These are phyloP conservation scores for Pseudomyrmex gracilis DNA, from an alignment of 1,140 invertebrate species.

Conservation along the genomic window DNA sequence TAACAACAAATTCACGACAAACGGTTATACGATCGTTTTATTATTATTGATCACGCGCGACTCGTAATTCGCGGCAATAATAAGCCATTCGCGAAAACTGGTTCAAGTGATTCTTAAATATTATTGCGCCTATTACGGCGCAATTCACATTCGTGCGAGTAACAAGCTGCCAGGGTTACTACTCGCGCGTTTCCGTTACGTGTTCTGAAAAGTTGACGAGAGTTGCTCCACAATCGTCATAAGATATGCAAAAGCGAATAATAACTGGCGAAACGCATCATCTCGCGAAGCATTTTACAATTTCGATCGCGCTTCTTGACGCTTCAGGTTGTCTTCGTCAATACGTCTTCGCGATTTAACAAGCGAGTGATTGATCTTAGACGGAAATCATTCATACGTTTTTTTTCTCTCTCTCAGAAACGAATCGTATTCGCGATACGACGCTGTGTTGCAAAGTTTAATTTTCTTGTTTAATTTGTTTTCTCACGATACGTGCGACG, in stretches of 20 bases:
- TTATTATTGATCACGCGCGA: background rate
- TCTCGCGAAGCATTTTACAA: constrained; percentile 8
- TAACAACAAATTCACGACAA: background rate
- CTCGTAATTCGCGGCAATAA: background rate
- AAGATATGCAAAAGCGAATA: constrained; percentile 7
- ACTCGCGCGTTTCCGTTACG: background rate
- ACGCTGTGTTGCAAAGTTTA: too few relatives aligned
- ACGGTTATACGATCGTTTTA: background rate
- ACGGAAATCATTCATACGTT: too few relatives aligned
- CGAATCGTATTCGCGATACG: background rate
- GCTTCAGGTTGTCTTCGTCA: constrained; percentile 20
- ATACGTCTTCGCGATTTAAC: background rate
- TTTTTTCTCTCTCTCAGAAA: background rate
- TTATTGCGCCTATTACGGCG: constrained; percentile 27
- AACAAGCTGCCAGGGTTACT: background rate
- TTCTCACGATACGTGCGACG: too few relatives aligned
- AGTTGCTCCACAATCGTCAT: constrained; percentile 19
- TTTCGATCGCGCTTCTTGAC: constrained; percentile 15
- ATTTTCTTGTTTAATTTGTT: too few relatives aligned
- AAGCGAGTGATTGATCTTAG: too few relatives aligned
- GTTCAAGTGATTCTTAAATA: constrained; percentile 24
- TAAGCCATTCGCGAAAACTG: constrained; percentile 3
- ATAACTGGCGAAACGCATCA: constrained; percentile 6
- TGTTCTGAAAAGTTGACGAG: constrained; percentile 16
- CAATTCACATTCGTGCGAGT: constrained; percentile 21